phyloP scores from a whole-genome alignment of 2,888 invertebrate species.

The Strigamia crassipes region DNA sequence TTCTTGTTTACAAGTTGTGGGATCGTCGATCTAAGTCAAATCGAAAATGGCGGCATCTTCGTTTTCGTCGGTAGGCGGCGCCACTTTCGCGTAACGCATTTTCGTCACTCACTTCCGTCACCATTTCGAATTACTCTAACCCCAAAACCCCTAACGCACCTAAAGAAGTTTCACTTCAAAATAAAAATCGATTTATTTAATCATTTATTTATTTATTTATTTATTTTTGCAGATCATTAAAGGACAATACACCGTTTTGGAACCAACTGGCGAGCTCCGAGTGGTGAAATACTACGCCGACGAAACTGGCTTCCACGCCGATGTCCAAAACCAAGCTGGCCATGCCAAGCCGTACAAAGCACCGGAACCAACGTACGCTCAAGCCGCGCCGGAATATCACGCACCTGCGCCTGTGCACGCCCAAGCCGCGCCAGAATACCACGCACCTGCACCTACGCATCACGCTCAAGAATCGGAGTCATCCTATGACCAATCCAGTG shows the following conservation, averaged over 20 bases:
- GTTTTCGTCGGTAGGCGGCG: no score
- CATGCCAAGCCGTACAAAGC: conserved; percentile 30
- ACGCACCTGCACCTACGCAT: neutral
- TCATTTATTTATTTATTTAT: neutral
- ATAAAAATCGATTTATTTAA: neutral
- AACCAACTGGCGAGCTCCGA: conserved; percentile 50
- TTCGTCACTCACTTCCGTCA: no score
- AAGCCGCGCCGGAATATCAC: neutral
- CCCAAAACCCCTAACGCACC: no score
- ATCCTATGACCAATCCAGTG: neutral
- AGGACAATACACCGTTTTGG: conserved; percentile 50
- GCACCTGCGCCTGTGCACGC: neutral
- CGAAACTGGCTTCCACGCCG: conserved; percentile 49
- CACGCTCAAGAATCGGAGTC: neutral
- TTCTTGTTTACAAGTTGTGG: no score
- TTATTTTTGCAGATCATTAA: conserved; percentile 36
- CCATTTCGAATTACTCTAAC: no score
- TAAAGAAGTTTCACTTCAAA: no score
- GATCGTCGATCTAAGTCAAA: no score
- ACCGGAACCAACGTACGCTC: neutral
- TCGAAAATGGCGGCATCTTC: no score
- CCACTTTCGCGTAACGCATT: no score
- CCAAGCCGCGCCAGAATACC: neutral
- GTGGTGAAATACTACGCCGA: conserved; percentile 50
- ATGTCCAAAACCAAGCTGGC: conserved; percentile 48